These are phyloP conservation scores for Eurosta solidaginis DNA, from an alignment of 1,140 invertebrate species.

Conservation along the genomic window DNA sequence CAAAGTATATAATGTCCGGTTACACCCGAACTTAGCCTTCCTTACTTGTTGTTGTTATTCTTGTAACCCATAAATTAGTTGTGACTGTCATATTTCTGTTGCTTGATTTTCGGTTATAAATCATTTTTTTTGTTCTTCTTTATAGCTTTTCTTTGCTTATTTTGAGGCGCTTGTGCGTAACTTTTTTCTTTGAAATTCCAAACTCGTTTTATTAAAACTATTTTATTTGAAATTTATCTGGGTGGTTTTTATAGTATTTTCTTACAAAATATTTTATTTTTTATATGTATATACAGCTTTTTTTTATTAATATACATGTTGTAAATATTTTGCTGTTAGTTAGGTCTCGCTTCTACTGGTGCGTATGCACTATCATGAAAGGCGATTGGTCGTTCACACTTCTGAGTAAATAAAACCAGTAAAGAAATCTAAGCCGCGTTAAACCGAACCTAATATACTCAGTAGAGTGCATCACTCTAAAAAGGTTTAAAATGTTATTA, in stretches of 20 bases:
- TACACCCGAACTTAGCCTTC: no score
- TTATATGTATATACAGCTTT: not conserved
- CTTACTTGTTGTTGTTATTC: not conserved
- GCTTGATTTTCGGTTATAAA: slow-evolving; percentile 7
- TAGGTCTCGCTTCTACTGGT: slow-evolving; percentile 8
- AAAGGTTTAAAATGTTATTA: no score
- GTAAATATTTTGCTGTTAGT: not conserved
- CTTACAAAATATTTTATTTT: not conserved
- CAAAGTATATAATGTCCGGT: no score
- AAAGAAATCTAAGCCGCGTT: not conserved
- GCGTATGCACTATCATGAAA: no score
- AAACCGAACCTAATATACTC: no score
- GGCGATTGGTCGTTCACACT: slow-evolving; percentile 37
- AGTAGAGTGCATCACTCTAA: no score
- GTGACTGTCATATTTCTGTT: not conserved
- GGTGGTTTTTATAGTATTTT: not conserved
- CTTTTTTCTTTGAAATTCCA: not conserved
- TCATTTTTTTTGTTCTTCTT: not conserved
- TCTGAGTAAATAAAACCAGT: not conserved
- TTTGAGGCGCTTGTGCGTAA: not conserved
- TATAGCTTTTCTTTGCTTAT: not conserved
- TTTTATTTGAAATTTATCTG: slow-evolving; percentile 7
- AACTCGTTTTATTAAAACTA: not conserved
- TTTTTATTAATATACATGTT: not conserved
- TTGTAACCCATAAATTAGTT: not conserved